These are phyloP conservation scores for Oreotragus oreotragus DNA, from an alignment of 2,113 vertebrate species.

Conservation along the genomic window DNA sequence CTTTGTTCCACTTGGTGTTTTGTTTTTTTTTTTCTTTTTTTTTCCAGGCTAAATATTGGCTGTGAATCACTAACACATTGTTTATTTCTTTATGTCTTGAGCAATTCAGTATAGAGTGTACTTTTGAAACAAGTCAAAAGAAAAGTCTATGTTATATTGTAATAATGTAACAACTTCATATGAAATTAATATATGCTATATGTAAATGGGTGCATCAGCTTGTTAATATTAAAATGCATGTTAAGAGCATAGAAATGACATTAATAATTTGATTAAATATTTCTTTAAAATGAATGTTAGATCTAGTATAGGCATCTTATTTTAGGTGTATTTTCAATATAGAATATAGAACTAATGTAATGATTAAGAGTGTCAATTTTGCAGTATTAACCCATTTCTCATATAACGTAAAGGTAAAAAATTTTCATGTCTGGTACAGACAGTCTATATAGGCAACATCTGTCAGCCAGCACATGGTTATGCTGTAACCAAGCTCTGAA, in stretches of 20 bases:
- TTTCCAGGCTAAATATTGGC: neutral
- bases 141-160: neutral
- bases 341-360: conserved; percentile 19
- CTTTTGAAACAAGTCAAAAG: neutral
- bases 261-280: neutral
- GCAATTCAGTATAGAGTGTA: neutral
- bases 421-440: neutral
- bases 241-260: neutral
- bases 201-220: neutral
- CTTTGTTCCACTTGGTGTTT: neutral
- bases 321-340: neutral
- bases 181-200: neutral
- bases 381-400: neutral
- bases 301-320: neutral
- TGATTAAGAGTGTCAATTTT: neutral
- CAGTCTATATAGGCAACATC: neutral
- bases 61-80: neutral
- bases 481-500: neutral
- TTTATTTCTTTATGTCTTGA: neutral
- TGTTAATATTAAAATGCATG: neutral
- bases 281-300: conserved; percentile 31
- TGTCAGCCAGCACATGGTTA: neutral
- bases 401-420: neutral
- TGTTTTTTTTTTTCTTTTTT: neutral
- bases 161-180: neutral